Conservation (phyloP, 2,888 invertebrate genomes). For the Cryptus viduatorius region DNA sequence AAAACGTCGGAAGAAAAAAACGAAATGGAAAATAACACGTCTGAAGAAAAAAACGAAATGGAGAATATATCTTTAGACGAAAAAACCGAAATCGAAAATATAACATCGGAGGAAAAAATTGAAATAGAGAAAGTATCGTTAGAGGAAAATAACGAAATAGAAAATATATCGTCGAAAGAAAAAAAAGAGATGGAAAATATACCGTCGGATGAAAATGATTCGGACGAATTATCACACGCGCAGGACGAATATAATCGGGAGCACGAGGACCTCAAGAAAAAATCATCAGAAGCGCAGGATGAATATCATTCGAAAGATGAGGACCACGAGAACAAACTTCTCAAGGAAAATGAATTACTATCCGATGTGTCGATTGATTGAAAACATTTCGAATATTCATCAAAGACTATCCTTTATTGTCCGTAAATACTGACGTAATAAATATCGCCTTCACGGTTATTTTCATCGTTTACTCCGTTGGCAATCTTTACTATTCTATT, state of each 20-base stretch:
- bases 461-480: conserved; percentile 20
- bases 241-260: background rate
- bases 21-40: too few species aligned
- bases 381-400: conserved; percentile 15
- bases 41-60: too few species aligned
- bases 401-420: conserved; percentile 61
- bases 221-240: background rate
- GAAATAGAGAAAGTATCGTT: too few species aligned
- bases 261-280: conserved; percentile 4
- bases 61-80: too few species aligned
- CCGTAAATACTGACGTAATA: conserved; percentile 59
- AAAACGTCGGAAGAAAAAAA: background rate
- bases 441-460: conserved; percentile 39
- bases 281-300: background rate
- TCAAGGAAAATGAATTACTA: background rate
- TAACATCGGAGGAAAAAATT: background rate
- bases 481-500: conserved; percentile 21
- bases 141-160: too few species aligned
- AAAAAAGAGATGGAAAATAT: too few species aligned
- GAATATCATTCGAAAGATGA: background rate
- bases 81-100: background rate
- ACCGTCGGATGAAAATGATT: conserved; percentile 1
- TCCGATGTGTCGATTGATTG: conserved; percentile 23
- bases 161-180: too few species aligned
- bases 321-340: conserved; percentile 8